Base-by-base conservation (phyloP, 2,113 vertebrate genomes). In the Petrocephalus zakoni region DNA sequence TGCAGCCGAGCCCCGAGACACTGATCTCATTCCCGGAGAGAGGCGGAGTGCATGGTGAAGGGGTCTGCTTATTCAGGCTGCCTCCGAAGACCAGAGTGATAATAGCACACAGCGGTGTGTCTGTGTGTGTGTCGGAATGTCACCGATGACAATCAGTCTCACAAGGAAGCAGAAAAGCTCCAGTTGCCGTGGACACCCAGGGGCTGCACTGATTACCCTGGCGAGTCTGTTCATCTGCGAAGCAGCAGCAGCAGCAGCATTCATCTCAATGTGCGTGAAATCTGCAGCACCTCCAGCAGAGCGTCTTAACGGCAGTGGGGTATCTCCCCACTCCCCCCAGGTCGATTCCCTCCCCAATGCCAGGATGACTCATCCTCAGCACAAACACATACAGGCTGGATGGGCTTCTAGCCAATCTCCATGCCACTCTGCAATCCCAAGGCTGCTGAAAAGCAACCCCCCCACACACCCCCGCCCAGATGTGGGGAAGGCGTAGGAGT, bases 321-420 rank as follows among this genome's bases (percentile, higher is more conserved):
- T 34, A 29, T 86, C 84, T 53, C 51, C 84, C 84, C 84, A 17
- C 25, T 8, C 68, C 68, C 68, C 34, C 11, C 68, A 75, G 68
- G 68, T 37, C 68, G 9, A 22, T 75, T 15, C 34, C 68, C 0
- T 75, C 68, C 61, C 61, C 25, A 64, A 64, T 34, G n/a, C n/a
- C 51, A 56, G 84, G 51, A 55, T 86, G 84, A 86, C 84, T 86
- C 84, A 86, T 86, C 52, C 51, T 29, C 52, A 53, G n/a, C 25
- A 53, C 46, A 85, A 46, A 85, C 47, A 51, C 47, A 52, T 51
- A 55, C 52, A 19, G 8, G 6, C n/a, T 34, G 17, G n/a, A 52
- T 1, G 13, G 52, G 25, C 49, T 25, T 53, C 51, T 52, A 86
- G n/a, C 84, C 51, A 34, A 29, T 34, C 84, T 55, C 25, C 10